Conservation (phyloP, 2,888 invertebrate genomes). For the Liopterus haemorrhoidalis region DNA sequence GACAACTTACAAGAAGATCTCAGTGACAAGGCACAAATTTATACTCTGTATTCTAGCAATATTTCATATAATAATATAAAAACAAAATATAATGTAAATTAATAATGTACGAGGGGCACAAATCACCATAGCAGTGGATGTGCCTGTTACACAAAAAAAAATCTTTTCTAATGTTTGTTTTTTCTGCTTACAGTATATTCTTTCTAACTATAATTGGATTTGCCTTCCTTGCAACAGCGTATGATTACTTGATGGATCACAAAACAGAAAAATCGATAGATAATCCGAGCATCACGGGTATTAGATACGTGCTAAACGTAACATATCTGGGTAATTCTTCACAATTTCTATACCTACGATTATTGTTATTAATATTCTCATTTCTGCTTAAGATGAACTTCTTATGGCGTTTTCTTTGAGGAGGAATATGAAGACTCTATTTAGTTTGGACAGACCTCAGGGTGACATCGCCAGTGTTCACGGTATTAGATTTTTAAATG, state of each 20-base stretch:
- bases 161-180: too few species aligned
- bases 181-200: slow-evolving; percentile 42
- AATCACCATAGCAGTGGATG: too few species aligned
- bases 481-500: slow-evolving; percentile 61
- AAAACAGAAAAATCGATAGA: slow-evolving; percentile 26
- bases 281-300: slow-evolving; percentile 7
- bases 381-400: slow-evolving; percentile 46
- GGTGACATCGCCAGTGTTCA: slow-evolving; percentile 60
- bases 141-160: too few species aligned
- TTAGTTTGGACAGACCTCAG: slow-evolving; percentile 47
- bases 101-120: too few species aligned
- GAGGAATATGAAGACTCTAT: slow-evolving; percentile 53
- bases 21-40: too few species aligned
- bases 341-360: not conserved
- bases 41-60: too few species aligned
- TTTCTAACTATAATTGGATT: slow-evolving; percentile 46
- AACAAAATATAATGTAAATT: too few species aligned
- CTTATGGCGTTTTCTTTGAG: slow-evolving; percentile 57
- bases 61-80: too few species aligned
- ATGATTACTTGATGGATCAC: slow-evolving; percentile 37
- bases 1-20: too few species aligned
- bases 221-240: slow-evolving; percentile 41
- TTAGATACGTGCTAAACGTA: too few species aligned
- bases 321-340: not conserved
- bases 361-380: slow-evolving; percentile 7